These are phyloP conservation scores for Neocrepidodera transversa DNA, from an alignment of 2,888 invertebrate genomes.

Conservation along the genomic window DNA sequence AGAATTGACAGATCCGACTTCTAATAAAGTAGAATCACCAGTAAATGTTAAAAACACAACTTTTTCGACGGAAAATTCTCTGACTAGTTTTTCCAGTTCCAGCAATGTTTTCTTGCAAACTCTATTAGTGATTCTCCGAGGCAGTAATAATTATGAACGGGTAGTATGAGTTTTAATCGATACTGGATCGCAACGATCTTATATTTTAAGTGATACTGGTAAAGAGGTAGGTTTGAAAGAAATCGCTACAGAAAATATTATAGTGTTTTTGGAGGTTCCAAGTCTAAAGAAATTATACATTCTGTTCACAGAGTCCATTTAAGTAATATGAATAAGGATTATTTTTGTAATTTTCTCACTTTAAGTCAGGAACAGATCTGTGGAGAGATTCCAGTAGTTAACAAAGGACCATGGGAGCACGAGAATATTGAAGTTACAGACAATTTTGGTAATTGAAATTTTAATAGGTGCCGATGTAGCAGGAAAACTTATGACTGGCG, in stretches of 20 bases:
- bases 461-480: slow-evolving; percentile 45
- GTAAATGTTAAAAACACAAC: too few relatives aligned
- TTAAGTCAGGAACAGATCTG: too few relatives aligned
- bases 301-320: slow-evolving; percentile 18
- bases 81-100: too few relatives aligned
- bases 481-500: slow-evolving; percentile 43
- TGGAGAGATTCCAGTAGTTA: too few relatives aligned
- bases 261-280: slow-evolving; percentile 32
- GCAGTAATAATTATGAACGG: too few relatives aligned
- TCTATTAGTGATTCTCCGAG: too few relatives aligned
- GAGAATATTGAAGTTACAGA: slow-evolving; percentile 30
- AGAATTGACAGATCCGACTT: neutral
- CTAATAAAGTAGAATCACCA: too few relatives aligned
- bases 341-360: too few relatives aligned
- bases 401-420: slow-evolving; percentile 32
- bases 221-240: slow-evolving; percentile 7
- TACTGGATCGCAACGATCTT: slow-evolving; percentile 38
- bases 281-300: too few relatives aligned
- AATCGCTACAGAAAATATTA: slow-evolving; percentile 10
- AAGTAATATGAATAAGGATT: slow-evolving; percentile 13
- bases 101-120: neutral
- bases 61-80: too few relatives aligned
- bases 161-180: too few relatives aligned
- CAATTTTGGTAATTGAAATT: slow-evolving; percentile 33
- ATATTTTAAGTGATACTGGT: slow-evolving; percentile 31